Conservation (phyloP, 2,113 vertebrate genomes). For the Vanacampus margaritifer region DNA sequence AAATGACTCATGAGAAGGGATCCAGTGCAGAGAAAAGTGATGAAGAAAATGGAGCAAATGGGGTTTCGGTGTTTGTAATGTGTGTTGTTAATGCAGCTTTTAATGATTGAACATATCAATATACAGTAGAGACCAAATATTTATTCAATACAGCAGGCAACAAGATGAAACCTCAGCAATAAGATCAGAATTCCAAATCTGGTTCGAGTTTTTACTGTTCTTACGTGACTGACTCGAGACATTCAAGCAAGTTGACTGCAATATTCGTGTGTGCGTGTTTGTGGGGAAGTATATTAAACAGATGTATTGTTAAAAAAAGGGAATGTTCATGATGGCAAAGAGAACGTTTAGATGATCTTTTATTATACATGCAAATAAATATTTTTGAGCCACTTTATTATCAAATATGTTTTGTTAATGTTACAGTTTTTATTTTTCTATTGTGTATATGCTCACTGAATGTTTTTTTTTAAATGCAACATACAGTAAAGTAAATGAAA, state of each 20-base stretch:
- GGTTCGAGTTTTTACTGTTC: background rate
- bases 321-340: constrained; percentile 33
- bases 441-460: constrained; percentile 52
- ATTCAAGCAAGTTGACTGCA: constrained; percentile 6
- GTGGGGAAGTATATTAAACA: constrained; percentile 41
- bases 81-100: constrained; percentile 21
- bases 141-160: constrained; percentile 20
- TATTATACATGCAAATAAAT: constrained; percentile 42
- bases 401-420: constrained; percentile 48
- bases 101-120: constrained; percentile 2
- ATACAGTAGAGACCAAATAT: constrained; percentile 41
- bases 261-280: constrained; percentile 44
- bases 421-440: constrained; percentile 66
- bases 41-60: constrained; percentile 6
- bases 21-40: constrained; percentile 1
- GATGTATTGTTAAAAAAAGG: constrained; percentile 29
- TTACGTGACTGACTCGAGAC: background rate
- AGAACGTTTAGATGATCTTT: constrained; percentile 21
- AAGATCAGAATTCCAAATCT: background rate
- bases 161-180: constrained; percentile 12
- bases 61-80: constrained; percentile 1
- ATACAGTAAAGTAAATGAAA: constrained; percentile 57
- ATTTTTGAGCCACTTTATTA: constrained; percentile 70
- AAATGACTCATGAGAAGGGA: constrained; percentile 10
- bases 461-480: constrained; percentile 34